Evolutionary conservation across 2,113 vertebrate genomes (phyloP), one percentile per base, ranked within the genome.

Genomic region (Alectura lathami): DNA sequence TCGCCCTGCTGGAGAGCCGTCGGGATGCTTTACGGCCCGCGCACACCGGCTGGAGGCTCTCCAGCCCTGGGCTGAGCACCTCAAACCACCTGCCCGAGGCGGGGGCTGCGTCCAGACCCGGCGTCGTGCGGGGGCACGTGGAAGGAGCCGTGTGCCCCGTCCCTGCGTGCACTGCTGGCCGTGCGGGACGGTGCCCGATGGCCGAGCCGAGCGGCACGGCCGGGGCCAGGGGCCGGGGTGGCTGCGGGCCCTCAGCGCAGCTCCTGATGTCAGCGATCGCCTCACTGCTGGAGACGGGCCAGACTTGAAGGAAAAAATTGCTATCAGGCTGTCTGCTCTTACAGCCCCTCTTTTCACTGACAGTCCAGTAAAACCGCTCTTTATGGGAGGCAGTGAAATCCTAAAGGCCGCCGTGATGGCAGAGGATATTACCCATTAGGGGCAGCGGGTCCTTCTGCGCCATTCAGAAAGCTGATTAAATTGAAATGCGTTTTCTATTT

Each of bases 401-500:
- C 63, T 77, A 27, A 48, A 81, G 69, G 20, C 73, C 79, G 60
- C 54, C 51, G n/a, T n/a, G n/a, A n/a, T 45, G 45, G 45, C 45
- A 17, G 45, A 45, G 45, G 45, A 17, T 45, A 17, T 45, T 45
- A 45, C 45, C 45, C 45, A 45, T 17, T 7, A 17, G 17, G 45
- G 45, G 45, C 45, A 17, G 13, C 13, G 13, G 17, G n/a, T n/a
- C 17, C 45, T 7, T 17, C 42, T 17, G 45, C 17, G 13, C 45
- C 57, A 6, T 83, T 83, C 73, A 63, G 73, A 66, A 82, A 68
- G 73, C 91, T 57, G 72, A 80, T 91, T 68, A 73, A 56, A 81
- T 72, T 45, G 66, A 79, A 75, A 83, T 36, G n/a, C 26, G 75
- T 60, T 67, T 81, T 36, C 30, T 51, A 57, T 40, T 86, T 42